Conservation (phyloP, 2,113 vertebrate species). For the Strigops habroptila region DNA sequence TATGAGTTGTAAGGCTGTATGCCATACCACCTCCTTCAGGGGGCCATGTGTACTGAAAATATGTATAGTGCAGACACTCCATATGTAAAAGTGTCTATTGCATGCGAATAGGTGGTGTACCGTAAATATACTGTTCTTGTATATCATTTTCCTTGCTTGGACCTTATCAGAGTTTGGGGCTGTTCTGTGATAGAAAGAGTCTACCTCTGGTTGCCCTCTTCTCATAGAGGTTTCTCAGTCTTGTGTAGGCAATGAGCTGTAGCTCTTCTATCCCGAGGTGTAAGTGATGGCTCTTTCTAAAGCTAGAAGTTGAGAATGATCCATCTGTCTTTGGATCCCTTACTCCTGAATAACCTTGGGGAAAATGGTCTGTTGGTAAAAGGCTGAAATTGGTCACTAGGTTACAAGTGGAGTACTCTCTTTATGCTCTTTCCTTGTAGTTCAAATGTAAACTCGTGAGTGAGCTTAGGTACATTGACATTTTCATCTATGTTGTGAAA, state of each 20-base stretch:
- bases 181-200: not conserved
- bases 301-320: not conserved
- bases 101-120: not conserved
- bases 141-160: not conserved
- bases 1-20: not conserved
- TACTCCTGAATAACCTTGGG: not conserved
- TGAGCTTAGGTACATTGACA: not conserved
- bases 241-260: not conserved
- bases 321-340: not conserved
- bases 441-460: not conserved
- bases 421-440: not conserved
- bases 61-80: too few relatives aligned
- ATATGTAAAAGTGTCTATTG: not conserved
- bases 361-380: not conserved
- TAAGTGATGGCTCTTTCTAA: not conserved
- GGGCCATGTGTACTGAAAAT: not conserved
- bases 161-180: not conserved
- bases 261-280: not conserved
- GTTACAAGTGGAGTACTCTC: not conserved
- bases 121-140: not conserved
- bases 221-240: not conserved
- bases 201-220: not conserved
- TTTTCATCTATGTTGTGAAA: not conserved
- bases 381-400: not conserved
- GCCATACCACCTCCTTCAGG: not conserved